Conservation (phyloP, 2,113 vertebrate species). For the Zosterops japonicus region DNA sequence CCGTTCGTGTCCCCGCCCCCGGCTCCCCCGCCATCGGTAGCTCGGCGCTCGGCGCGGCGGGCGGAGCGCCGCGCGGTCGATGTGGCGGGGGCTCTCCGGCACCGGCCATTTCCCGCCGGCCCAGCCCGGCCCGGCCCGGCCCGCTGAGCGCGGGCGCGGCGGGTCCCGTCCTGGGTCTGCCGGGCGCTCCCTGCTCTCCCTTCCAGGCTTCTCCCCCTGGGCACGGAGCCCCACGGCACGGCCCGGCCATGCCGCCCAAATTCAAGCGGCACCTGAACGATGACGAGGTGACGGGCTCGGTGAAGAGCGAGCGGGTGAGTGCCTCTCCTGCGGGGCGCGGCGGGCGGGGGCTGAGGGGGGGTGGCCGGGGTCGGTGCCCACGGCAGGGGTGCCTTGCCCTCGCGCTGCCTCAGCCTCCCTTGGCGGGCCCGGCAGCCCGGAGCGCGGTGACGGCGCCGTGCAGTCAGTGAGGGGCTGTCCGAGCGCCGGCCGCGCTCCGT, state of each 20-base stretch:
- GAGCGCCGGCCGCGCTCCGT: not conserved
- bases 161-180: not conserved
- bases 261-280: conserved; percentile 97
- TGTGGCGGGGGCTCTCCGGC: no score
- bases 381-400: not conserved
- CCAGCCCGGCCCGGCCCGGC: no score
- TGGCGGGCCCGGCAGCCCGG: not conserved
- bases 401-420: not conserved
- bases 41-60: no score
- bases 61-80: no score
- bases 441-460: accelerated
- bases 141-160: no score
- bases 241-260: conserved; percentile 89
- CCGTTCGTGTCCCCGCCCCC: no score
- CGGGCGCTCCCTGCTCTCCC: not conserved
- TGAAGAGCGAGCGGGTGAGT: conserved; percentile 95
- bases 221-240: not conserved
- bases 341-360: not conserved
- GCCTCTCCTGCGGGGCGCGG: not conserved
- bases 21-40: no score
- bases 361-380: not conserved
- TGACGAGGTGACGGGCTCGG: conserved; percentile 94
- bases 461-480: accelerated
- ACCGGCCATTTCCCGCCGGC: no score
- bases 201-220: not conserved